Evolutionary conservation across 2,113 vertebrate species (phyloP).

Genomic region (Microtus pennsylvanicus): DNA sequence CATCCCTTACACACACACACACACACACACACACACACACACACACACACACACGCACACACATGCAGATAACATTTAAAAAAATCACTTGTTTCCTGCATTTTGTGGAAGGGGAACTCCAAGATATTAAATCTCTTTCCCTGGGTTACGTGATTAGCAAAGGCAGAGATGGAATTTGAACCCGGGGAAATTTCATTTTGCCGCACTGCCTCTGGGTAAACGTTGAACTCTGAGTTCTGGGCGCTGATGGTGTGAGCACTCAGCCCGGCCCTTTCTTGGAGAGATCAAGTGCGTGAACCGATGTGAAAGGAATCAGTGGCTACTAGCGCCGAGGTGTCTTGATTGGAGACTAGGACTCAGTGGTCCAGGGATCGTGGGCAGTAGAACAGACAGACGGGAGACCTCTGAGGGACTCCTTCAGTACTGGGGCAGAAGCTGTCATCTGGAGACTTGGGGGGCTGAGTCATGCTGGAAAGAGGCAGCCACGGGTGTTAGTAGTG

Average conservation of each 20-base stretch:
- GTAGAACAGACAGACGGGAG: neutral
- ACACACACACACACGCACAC: no score
- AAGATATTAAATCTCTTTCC: neutral
- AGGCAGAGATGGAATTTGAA: neutral
- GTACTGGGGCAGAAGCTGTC: neutral
- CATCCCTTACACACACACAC: neutral
- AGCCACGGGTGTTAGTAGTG: neutral
- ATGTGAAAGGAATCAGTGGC: no score
- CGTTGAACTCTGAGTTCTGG: neutral
- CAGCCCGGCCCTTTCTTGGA: neutral
- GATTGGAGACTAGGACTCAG: neutral
- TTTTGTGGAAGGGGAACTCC: conserved; percentile 19
- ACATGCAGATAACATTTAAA: neutral
- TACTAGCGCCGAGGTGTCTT: neutral
- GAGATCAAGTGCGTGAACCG: neutral
- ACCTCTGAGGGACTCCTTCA: neutral
- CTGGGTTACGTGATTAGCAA: neutral
- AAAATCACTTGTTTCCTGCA: neutral
- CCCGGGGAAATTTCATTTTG: neutral
- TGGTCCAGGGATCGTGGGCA: neutral
- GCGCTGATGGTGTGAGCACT: neutral
- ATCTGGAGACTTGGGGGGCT: neutral
- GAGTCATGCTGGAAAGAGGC: neutral
- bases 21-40: neutral
- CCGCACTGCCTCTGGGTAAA: neutral